Evolutionary conservation across 2,113 vertebrate genomes (phyloP), one percentile per base, ranked within the genome.

Genomic region (Aptenodytes forsteri): DNA sequence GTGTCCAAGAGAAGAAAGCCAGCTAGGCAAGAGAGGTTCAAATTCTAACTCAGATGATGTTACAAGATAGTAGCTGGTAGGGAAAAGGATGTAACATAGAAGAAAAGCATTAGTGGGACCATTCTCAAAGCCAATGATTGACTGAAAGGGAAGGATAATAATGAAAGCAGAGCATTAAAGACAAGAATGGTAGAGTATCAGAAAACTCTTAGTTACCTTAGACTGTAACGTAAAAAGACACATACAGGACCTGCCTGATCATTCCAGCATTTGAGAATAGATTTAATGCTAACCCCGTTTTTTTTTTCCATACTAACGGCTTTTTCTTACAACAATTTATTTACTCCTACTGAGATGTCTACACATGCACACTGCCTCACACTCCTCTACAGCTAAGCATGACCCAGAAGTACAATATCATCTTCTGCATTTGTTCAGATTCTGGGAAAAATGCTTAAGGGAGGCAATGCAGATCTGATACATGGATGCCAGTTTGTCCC

Each of bases 401-500:
- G 49, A 79, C 46, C 44, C 65, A 82, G 69, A 81, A 85, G n/a
- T 83, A 87, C 56, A 75, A 26, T 54, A 92, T 56, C 7, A 27
- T 65, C 56, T 66, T 87, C 47, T 46, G 22, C 49, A 54, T 93
- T 97, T 83, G 58, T 46, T 87, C 70, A 72, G 30, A 76, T 93
- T 88, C 85, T 59, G 83, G 75, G 58, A 86, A 80, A 97, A 95
- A 93, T 66, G 59, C 66, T 92, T 85, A 66, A 84, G 91, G 85
- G 85, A 93, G 54, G 19, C 71, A 77, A 77, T 0, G 2, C 36
- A 59, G 47, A 61, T 59, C 65, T 87, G 73, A 79, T 72, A 73
- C 29, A 87, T 29, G 27, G 91, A 94, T 89, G 62, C 16, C 73
- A 95, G 62, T 95, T 96, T 95, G 73, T 77, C 73, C 94, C 47